Evolutionary conservation across 35 echinoderm and acorn worm genomes (phyloP).

Genomic region (Chiridota heheva): DNA sequence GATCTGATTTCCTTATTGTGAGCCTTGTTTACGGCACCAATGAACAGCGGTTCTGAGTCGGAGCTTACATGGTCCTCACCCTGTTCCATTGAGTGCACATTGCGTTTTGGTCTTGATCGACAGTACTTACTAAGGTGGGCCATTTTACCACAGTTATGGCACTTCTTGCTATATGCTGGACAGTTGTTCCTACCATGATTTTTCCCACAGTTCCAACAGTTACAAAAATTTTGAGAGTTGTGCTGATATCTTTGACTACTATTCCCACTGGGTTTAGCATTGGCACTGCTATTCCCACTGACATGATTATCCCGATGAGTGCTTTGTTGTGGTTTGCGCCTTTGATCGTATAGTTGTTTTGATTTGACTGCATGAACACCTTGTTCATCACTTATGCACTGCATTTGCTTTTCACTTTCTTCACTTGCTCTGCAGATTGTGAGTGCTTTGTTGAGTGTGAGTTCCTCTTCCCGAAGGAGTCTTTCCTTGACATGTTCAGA

Average conservation of each 20-base stretch:
- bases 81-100: constrained; percentile 9
- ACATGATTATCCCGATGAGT: background rate
- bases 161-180: constrained; percentile 31
- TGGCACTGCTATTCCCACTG: background rate
- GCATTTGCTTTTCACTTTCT: constrained; percentile 20
- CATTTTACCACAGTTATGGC: constrained; percentile 37
- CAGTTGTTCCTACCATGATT: constrained; percentile 14
- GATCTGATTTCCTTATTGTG: background rate
- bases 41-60: background rate
- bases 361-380: constrained; percentile 7
- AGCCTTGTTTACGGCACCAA: constrained; percentile 1
- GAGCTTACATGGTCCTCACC: background rate
- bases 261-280: no score
- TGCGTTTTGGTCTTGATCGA: background rate
- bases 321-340: background rate
- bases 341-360: background rate
- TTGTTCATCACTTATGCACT: constrained; percentile 18
- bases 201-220: constrained; percentile 37
- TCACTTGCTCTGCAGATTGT: constrained; percentile 3
- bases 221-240: no score
- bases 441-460: background rate
- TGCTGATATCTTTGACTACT: no score
- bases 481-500: background rate
- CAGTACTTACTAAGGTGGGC: constrained; percentile 27
- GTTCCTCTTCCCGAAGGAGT: background rate